Percentiles rank a stretch among this genome's conserved stretches.
Conservation (phyloP, 2,113 vertebrate genomes). For the Hyla sarda region DNA sequence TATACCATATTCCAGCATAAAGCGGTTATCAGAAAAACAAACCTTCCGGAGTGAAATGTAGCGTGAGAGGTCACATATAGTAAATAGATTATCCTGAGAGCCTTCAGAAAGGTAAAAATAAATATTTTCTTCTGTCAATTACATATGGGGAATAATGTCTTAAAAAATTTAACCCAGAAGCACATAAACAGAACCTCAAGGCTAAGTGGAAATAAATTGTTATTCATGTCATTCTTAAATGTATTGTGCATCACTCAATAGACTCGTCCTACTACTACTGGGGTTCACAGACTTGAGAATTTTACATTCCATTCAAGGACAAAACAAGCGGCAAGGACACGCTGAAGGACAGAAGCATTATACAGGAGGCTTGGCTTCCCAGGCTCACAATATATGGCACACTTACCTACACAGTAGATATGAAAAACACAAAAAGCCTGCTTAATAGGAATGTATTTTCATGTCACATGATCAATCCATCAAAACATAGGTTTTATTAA, state of each 20-base stretch:
- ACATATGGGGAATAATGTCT: neutral
- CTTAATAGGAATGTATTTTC: neutral
- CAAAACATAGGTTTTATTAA: neutral
- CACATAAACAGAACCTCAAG: neutral
- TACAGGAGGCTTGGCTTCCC: neutral
- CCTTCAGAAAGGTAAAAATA: neutral
- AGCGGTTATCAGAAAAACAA: neutral
- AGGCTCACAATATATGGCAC: neutral
- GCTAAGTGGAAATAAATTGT: neutral
- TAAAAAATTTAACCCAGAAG: neutral
- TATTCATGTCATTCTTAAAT: neutral
- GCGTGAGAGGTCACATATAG: neutral
- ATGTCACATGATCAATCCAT: neutral
- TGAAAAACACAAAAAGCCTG: neutral
- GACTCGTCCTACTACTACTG: neutral
- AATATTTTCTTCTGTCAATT: neutral
- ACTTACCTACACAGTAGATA: neutral
- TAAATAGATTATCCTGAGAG: neutral
- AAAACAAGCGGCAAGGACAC: constrained; percentile 32
- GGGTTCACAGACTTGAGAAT: neutral
- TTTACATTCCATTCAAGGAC: neutral
- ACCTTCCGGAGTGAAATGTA: neutral
- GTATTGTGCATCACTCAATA: neutral
- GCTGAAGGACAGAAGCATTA: constrained; percentile 4
- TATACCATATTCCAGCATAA: constrained; percentile 13